Percentiles rank a stretch among this genome's conserved stretches.
These are phyloP conservation scores for Microctonus aethiopoides DNA, from an alignment of 2,888 invertebrate species.

Conservation along the genomic window DNA sequence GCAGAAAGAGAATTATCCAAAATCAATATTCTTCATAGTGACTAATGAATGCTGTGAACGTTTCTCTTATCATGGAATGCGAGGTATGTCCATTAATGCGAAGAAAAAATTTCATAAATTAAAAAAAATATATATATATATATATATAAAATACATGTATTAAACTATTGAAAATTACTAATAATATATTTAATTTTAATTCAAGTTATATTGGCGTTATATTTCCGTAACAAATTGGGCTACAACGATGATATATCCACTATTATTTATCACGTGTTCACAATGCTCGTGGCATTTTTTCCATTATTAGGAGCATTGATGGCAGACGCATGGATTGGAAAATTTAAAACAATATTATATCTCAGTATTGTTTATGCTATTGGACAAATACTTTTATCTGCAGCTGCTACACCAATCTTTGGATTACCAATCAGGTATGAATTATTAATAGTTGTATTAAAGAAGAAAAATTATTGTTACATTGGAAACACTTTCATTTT, in stretches of 20 bases:
- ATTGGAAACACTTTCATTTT: too few relatives aligned
- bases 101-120: neutral
- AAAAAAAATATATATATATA: too few relatives aligned
- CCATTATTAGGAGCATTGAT: conserved; percentile 92
- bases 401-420: conserved; percentile 75
- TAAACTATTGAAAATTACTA: neutral
- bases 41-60: conserved; percentile 98
- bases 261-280: conserved; percentile 89
- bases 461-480: neutral
- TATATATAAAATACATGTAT: too few relatives aligned
- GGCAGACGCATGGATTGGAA: conserved; percentile 92
- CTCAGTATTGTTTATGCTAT: conserved; percentile 87
- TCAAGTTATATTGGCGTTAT: conserved; percentile 92
- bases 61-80: conserved; percentile 97
- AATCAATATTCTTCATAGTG: conserved; percentile 91
- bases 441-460: neutral
- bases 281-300: conserved; percentile 89
- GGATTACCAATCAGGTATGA: conserved; percentile 71
- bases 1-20: conserved; percentile 83
- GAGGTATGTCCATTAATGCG: conserved; percentile 76
- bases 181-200: conserved; percentile 45
- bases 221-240: conserved; percentile 82
- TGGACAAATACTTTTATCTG: conserved; percentile 82
- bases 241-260: conserved; percentile 82
- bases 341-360: conserved; percentile 90